Evolutionary conservation across 2,113 vertebrate species (phyloP).

Genomic region (Baryphthengus martii): DNA sequence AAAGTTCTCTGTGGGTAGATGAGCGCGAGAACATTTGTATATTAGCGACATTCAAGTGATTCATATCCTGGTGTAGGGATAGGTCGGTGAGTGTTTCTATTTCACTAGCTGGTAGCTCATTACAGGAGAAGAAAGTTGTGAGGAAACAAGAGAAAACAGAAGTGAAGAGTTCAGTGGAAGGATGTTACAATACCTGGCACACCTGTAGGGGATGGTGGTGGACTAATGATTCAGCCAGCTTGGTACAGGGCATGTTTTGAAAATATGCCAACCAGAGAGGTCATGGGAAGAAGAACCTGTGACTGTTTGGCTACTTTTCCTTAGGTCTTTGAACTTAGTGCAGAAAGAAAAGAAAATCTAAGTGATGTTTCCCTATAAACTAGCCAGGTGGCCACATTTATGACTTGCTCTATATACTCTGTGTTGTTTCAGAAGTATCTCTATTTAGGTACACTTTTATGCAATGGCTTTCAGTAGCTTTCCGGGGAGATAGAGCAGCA

Average conservation of each 20-base stretch:
- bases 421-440: background rate
- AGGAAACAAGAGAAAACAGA: background rate
- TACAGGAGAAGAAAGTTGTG: background rate
- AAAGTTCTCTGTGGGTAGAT: background rate
- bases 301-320: background rate
- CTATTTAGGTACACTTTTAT: background rate
- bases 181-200: background rate
- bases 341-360: background rate
- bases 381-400: background rate
- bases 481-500: background rate
- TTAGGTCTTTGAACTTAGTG: background rate
- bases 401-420: background rate
- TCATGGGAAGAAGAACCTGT: background rate
- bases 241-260: background rate
- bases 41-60: background rate
- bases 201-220: background rate
- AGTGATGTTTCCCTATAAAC: background rate
- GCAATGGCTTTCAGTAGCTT: background rate
- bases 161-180: background rate
- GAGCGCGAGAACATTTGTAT: background rate
- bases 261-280: accelerated
- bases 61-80: background rate
- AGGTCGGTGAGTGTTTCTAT: background rate
- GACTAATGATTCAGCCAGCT: background rate
- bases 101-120: background rate